These are phyloP conservation scores for Palythoa caribaeorum DNA, from an alignment of 92 coral and sea anemone species.

Conservation along the genomic window DNA sequence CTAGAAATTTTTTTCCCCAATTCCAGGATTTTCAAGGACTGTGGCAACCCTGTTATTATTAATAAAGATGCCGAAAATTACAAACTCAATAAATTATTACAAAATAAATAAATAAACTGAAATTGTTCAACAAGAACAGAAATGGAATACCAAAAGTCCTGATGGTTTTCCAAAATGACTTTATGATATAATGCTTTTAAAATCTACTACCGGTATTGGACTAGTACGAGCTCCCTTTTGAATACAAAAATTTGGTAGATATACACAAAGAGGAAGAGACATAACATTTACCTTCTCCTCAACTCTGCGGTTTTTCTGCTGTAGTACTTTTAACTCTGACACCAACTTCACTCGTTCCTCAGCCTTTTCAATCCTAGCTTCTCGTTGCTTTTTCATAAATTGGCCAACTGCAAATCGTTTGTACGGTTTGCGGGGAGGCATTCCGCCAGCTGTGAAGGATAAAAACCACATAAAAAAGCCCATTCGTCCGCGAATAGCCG, in stretches of 20 bases:
- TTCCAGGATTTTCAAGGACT: too few relatives aligned
- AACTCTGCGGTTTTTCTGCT: conserved; percentile 57
- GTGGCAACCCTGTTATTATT: too few relatives aligned
- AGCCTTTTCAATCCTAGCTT: conserved; percentile 26
- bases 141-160: background rate
- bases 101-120: conserved; percentile 20
- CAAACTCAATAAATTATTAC: background rate
- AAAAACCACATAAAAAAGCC: background rate
- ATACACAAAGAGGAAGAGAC: conserved; percentile 13
- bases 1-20: too few relatives aligned
- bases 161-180: conserved; percentile 11
- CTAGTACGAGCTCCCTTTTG: background rate
- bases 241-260: background rate
- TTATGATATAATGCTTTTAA: background rate
- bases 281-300: conserved; percentile 53
- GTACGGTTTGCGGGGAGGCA: conserved; percentile 17
- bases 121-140: background rate
- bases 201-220: conserved; percentile 8
- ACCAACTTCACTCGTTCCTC: conserved; percentile 44
- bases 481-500: background rate
- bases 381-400: conserved; percentile 53
- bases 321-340: conserved; percentile 47
- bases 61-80: too few relatives aligned
- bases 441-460: background rate
- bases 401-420: conserved; percentile 61